phyloP scores from a whole-genome alignment of 2,797 vertebrate species.

The Sarcophilus harrisii region DNA sequence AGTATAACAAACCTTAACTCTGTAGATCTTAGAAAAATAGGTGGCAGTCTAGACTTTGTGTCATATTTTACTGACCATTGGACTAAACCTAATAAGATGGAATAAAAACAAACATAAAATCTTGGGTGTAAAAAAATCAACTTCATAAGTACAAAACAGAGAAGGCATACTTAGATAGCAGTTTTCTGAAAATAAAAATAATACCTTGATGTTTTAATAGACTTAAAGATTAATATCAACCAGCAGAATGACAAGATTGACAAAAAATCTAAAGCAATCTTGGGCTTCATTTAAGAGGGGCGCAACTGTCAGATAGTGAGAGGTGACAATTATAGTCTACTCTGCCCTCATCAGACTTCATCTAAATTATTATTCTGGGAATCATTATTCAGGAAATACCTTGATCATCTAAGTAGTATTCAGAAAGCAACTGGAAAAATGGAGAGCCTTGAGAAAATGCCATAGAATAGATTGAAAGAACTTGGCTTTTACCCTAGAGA shows the following conservation, averaged over 20 bases:
- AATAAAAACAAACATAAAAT: not conserved
- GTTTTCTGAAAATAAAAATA: not conserved
- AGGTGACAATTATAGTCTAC: not conserved
- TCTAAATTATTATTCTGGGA: not conserved
- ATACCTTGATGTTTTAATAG: not conserved
- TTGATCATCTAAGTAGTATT: not conserved
- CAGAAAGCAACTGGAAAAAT: not conserved
- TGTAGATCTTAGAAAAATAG: not conserved
- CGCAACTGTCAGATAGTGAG: not conserved
- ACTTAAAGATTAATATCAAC: not conserved
- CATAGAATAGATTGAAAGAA: not conserved
- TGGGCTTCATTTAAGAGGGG: not conserved
- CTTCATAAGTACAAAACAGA: not conserved
- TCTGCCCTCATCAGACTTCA: not conserved
- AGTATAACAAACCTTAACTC: not conserved
- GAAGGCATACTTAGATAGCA: not conserved
- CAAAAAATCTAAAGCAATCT: not conserved
- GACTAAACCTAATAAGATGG: not conserved
- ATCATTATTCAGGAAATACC: not conserved
- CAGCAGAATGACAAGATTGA: not conserved
- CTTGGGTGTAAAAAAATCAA: not conserved
- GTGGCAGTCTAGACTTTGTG: not conserved
- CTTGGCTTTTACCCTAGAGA: not conserved
- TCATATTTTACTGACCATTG: not conserved
- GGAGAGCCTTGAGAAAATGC: not conserved